phyloP scores from a whole-genome alignment of 2,888 invertebrate species.

The Thera obeliscata region DNA sequence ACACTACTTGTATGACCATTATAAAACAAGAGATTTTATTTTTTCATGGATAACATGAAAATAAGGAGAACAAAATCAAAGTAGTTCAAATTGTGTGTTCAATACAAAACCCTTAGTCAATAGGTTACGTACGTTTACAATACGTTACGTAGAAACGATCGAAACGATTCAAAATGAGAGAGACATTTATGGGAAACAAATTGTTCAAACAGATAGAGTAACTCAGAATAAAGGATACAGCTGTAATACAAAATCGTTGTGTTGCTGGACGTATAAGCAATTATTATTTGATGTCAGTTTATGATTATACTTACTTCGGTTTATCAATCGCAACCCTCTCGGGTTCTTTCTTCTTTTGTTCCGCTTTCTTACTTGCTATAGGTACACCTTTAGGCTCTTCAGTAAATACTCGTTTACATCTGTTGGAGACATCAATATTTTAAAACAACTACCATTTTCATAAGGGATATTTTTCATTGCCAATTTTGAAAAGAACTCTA shows the following conservation, averaged over 20 bases:
- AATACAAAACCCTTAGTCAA: too few relatives aligned
- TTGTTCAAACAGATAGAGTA: too few relatives aligned
- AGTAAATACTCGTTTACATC: conserved; percentile 88
- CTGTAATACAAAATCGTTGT: too few relatives aligned
- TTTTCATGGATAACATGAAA: too few relatives aligned
- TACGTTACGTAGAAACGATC: too few relatives aligned
- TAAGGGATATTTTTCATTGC: background rate
- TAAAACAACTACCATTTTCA: background rate
- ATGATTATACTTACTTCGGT: conserved; percentile 58
- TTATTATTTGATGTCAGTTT: background rate
- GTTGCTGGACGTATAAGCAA: background rate
- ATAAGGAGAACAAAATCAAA: too few relatives aligned
- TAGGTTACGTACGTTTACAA: too few relatives aligned
- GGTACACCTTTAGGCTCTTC: conserved; percentile 88
- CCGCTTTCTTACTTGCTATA: conserved; percentile 74
- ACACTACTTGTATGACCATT: background rate
- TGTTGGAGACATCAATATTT: conserved; percentile 45
- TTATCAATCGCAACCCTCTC: conserved; percentile 71
- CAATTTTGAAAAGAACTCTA: background rate
- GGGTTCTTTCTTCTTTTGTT: conserved; percentile 79
- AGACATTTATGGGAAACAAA: too few relatives aligned
- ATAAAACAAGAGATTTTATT: too few relatives aligned
- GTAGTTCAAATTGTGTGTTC: too few relatives aligned
- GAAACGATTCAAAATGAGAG: too few relatives aligned
- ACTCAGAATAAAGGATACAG: too few relatives aligned